phyloP scores from a whole-genome alignment of 2,797 vertebrate species.

The Phrynocephalus vlangalii region DNA sequence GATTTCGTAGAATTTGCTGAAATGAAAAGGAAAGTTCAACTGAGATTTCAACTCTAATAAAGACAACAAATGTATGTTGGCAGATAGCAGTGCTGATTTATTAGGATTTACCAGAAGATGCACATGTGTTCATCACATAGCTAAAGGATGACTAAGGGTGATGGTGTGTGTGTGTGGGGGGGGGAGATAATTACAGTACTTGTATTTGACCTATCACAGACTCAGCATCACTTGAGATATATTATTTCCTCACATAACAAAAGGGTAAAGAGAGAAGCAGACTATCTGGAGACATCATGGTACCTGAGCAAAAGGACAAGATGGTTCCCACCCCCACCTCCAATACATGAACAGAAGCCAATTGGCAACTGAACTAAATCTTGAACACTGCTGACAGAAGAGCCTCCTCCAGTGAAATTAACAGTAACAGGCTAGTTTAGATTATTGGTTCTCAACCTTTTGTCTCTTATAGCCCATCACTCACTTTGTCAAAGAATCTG shows the following conservation, averaged over 20 bases:
- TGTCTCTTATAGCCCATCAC: too few relatives aligned
- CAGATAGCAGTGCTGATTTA: constrained; percentile 62
- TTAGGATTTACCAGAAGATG: constrained; percentile 56
- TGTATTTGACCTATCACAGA: constrained; percentile 5
- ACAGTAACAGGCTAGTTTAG: not conserved
- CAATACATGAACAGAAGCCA: not conserved
- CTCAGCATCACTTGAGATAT: not conserved
- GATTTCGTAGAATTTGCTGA: constrained; percentile 64
- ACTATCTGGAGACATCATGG: not conserved
- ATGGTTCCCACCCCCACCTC: not conserved
- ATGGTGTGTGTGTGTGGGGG: constrained; percentile 27
- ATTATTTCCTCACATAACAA: not conserved
- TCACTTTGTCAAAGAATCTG: too few relatives aligned
- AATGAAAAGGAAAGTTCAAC: constrained; percentile 36
- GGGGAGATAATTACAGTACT: constrained; percentile 21
- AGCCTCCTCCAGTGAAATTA: not conserved
- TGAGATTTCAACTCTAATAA: constrained; percentile 6
- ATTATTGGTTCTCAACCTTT: too few relatives aligned
- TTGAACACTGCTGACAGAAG: not conserved
- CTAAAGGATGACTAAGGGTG: constrained; percentile 36
- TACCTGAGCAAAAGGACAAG: constrained; percentile 11
- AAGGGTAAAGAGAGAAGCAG: not conserved
- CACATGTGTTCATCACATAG: constrained; percentile 55
- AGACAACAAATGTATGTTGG: constrained; percentile 37
- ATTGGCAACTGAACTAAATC: not conserved